Conservation (phyloP, 2,797 vertebrate species). For the Bovichtus variegatus region DNA sequence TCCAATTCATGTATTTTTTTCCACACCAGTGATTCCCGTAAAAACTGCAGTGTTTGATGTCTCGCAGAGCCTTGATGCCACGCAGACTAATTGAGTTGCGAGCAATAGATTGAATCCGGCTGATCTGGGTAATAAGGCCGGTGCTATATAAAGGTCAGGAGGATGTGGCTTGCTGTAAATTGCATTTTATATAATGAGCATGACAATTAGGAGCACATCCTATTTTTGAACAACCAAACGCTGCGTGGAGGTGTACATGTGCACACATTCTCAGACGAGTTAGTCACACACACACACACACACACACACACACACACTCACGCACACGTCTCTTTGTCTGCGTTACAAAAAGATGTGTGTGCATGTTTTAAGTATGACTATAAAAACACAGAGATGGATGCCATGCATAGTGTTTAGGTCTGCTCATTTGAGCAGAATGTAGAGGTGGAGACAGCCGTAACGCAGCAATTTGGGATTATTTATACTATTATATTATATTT, state of each 20-base stretch:
- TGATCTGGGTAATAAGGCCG: slow-evolving; percentile 65
- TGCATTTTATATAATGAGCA: slow-evolving; percentile 70
- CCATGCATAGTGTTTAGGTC: slow-evolving; percentile 1
- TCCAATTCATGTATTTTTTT: slow-evolving; percentile 46
- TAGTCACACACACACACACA: neutral
- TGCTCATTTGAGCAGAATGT: neutral
- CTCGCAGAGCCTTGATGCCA: slow-evolving; percentile 64
- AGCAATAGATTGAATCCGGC: slow-evolving; percentile 73
- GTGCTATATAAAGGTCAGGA: slow-evolving; percentile 70
- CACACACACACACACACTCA: too few species aligned
- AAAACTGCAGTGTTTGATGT: slow-evolving; percentile 73
- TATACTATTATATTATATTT: too few species aligned
- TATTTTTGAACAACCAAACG: slow-evolving; percentile 49
- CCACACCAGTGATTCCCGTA: slow-evolving; percentile 50
- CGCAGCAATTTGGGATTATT: neutral
- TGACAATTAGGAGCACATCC: slow-evolving; percentile 64
- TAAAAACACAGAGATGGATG: neutral
- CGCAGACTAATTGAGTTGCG: slow-evolving; percentile 74
- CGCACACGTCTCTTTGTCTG: neutral
- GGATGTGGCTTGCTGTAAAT: slow-evolving; percentile 76
- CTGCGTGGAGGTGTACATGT: slow-evolving; percentile 18
- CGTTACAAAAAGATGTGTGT: slow-evolving; percentile 1
- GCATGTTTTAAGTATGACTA: neutral
- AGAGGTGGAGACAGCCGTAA: too few species aligned
- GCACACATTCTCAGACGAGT: slow-evolving; percentile 24